Conservation (phyloP, 2,888 invertebrate species). For the Troides helena region DNA sequence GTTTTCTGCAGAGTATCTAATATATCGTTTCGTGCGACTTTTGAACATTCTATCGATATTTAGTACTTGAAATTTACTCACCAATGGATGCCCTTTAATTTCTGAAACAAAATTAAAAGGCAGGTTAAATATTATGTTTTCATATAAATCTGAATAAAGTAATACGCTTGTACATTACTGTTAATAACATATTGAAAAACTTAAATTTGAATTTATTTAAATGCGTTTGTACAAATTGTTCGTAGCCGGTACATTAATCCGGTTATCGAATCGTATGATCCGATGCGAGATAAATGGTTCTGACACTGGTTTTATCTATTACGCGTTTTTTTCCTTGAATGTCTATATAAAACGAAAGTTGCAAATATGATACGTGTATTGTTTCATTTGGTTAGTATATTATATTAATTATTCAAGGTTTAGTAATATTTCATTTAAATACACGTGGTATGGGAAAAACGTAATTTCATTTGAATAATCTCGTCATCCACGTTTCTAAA, state of each 20-base stretch:
- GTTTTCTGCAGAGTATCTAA: neutral
- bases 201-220: too few species aligned
- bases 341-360: constrained; percentile 2
- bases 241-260: neutral
- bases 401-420: neutral
- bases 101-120: constrained; percentile 14
- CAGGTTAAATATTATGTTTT: too few species aligned
- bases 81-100: constrained; percentile 9
- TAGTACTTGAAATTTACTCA: constrained; percentile 3
- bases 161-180: too few species aligned
- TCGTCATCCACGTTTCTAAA: too few species aligned
- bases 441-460: too few species aligned
- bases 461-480: too few species aligned
- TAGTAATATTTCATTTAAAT: too few species aligned
- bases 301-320: constrained; percentile 14
- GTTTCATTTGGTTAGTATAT: neutral
- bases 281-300: constrained; percentile 18
- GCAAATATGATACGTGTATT: neutral
- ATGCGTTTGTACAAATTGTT: too few species aligned
- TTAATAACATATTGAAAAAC: too few species aligned
- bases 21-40: neutral
- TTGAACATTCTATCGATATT: neutral
- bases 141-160: too few species aligned
- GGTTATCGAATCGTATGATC: constrained; percentile 25
- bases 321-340: constrained; percentile 10